Evolutionary conservation across 37 sponge, comb jelly and placozoan species (phyloP), one percentile per base, ranked within the genome.

Genomic region (Geodia barretti): DNA sequence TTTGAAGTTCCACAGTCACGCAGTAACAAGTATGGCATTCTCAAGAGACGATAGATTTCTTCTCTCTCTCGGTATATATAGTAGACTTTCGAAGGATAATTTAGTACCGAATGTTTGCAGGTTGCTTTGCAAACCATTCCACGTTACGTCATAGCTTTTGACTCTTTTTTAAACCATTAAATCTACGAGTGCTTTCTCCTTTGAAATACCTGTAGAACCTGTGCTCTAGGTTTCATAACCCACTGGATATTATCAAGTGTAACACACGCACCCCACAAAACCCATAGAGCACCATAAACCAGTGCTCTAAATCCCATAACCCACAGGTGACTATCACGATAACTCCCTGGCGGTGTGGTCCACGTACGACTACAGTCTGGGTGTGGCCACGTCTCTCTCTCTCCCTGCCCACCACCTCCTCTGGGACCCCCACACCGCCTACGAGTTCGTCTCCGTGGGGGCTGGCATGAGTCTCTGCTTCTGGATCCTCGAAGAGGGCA

Each of bases 21-120:
- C 36, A 47, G 81, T 92, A 29, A 60, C 37, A 4, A 72, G 73
- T 64, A 63, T 95, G 68, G 78, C 77, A 19, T 95, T 71, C 80
- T 95, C 96, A 11, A 62, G 78, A 23, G 96, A 95, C 60, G 96
- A 95, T 54, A 62, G 94, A 43, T 90, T 87, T 59, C 81, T 95
- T 11, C 68, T 92, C 3, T 83, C 95, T 62, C 58, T 86, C n/a
- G 96, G 96, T 95, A 47, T 14, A 47, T 47, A 14, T 47, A 47
- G n/a, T n/a, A n/a, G n/a, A n/a, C n/a, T n/a, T n/a, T n/a, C n/a
- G n/a, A n/a, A n/a, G n/a, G n/a, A n/a, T n/a, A n/a, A n/a, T n/a
- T n/a, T n/a, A n/a, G n/a, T n/a, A n/a, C n/a, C n/a, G n/a, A n/a
- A n/a, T n/a, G n/a, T n/a, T n/a, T n/a, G n/a, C n/a, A n/a, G n/a